These are phyloP conservation scores for Pedetes capensis DNA, from an alignment of 2,113 vertebrate genomes.

Conservation along the genomic window DNA sequence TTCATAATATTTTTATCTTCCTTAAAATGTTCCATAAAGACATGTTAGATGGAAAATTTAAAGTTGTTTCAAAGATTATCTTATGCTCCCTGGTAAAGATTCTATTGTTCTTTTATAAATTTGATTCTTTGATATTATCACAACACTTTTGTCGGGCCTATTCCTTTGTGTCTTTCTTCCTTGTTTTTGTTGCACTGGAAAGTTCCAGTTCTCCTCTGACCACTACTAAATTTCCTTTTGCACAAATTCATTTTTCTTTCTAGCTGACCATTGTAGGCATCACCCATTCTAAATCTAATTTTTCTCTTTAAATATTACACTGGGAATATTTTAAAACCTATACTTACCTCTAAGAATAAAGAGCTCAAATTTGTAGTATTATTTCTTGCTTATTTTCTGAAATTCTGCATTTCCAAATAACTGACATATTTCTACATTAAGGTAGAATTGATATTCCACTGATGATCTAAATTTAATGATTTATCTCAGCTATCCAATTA, in stretches of 20 bases:
- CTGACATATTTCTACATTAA: not conserved
- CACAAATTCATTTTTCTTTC: not conserved
- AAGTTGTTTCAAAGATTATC: not conserved
- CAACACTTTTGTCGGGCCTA: not conserved
- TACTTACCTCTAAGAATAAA: not conserved
- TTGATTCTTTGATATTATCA: not conserved
- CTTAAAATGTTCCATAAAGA: not conserved
- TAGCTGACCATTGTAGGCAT: not conserved
- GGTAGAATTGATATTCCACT: not conserved
- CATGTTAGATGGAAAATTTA: not conserved
- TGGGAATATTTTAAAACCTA: not conserved
- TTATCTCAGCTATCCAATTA: not conserved
- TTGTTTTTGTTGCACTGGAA: not conserved
- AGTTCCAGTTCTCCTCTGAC: not conserved
- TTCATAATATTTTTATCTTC: not conserved
- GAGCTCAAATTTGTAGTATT: not conserved
- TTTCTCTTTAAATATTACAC: not conserved
- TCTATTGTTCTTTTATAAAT: not conserved
- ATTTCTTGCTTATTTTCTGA: not conserved
- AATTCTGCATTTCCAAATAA: not conserved
- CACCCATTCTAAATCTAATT: not conserved
- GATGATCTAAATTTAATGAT: not conserved
- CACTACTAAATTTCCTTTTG: not conserved
- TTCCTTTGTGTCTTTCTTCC: not conserved
- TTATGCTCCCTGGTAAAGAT: not conserved